Evolutionary conservation across 2,888 invertebrate genomes (phyloP), one percentile per base, ranked within the genome.

Genomic region (Netelia melanura): DNA sequence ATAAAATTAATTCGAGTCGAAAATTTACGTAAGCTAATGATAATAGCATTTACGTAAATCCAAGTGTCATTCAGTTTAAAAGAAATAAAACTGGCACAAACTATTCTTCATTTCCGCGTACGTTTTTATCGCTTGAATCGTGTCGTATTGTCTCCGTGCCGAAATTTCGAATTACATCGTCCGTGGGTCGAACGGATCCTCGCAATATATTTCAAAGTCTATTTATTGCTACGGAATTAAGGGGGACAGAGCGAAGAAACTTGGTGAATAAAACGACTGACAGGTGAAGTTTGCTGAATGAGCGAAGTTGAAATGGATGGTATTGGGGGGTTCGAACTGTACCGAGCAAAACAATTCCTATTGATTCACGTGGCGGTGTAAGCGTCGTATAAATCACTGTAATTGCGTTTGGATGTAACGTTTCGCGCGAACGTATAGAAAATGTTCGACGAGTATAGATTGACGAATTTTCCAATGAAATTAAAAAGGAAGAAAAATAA

Each of bases 221-320:
- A 61, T 75, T 64, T 78, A 78, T 70, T 56, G 83, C 38, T 64
- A 56, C n/a, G 58, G 64, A 70, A 70, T 72, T 44, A 58, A 65
- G 54, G 62, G 70, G 8, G 74, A 72, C 3, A 65, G 21, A 72
- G 67, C n/a, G 48, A 74, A 78, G 52, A 80, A 65, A 76, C 23
- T 84, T 71, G 75, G 61, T 11, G 75, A 71, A 75, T 71, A 25
- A 56, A 43, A 52, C 70, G 17, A 65, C 65, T 65, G 83, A 80
- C 75, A 65, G 80, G 56, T 80, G 75, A 80, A 84, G 75, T 76
- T 80, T 78, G 80, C 70, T 68, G 83, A 76, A 76, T 76, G 70
- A 71, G 83, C 74, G 68, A 83, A 79, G 58, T 79, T 79, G 75
- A 30, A 71, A 76, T 84, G 83, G 80, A 84, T 83, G 75, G 80